Conservation (phyloP, 2,888 invertebrate genomes). For the Camponotus fellah region DNA sequence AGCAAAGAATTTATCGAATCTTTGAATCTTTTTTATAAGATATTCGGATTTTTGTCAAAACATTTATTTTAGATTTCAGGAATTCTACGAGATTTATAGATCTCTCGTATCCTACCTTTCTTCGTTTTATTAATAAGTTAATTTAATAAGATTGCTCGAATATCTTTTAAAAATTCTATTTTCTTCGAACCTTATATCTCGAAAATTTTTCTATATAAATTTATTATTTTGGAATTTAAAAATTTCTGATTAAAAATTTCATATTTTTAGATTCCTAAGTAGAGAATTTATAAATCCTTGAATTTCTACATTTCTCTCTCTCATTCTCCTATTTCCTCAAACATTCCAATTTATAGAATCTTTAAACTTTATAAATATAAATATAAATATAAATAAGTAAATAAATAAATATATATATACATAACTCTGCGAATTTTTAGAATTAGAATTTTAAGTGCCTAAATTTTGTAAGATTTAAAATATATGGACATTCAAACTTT, state of each 20-base stretch:
- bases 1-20: constrained; percentile 48
- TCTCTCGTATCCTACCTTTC: background rate
- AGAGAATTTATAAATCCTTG: background rate
- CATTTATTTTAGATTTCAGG: background rate
- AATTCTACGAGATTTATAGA: background rate
- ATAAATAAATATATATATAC: background rate
- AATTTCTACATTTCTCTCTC: background rate
- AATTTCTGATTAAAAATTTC: background rate
- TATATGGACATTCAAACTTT: background rate
- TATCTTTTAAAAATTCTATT: background rate
- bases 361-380: background rate
- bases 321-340: background rate
- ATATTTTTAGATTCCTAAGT: background rate
- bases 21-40: constrained; percentile 28
- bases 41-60: constrained; percentile 16
- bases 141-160: background rate
- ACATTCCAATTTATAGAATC: background rate
- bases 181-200: background rate
- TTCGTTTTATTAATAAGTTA: background rate
- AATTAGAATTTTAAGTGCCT: background rate
- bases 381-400: no score
- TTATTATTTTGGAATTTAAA: background rate
- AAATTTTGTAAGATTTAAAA: background rate
- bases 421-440: background rate
- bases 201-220: background rate